Base-by-base conservation (phyloP, 1,140 invertebrate genomes). In the Drosophila mojavensis region DNA sequence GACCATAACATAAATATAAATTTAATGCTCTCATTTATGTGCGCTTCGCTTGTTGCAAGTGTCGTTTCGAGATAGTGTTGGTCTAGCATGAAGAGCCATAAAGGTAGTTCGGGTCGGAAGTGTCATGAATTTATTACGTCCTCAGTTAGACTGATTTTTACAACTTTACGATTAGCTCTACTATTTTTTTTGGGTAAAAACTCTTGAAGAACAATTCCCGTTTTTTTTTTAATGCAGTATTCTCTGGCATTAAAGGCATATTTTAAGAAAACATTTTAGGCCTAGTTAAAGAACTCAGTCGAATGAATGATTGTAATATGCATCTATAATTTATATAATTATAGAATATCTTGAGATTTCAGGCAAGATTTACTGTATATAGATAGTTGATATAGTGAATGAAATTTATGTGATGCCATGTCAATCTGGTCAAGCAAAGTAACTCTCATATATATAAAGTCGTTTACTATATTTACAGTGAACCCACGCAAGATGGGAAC, bases 11-110 rank as follows among this genome's bases (percentile, higher is more conserved):
- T 71, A 71, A 85, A 86, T 85, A 86, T 85, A 86, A 82, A 86
- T 76, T 76, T 69, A 41, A 54, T 78, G 79, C 62, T 69, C 82
- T 78, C 79, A 79, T 79, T 79, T 82, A 50, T 77, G 54, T 13
- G 62, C 43, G 72, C 79, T 72, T 86, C 64, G 79, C 53, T 80
- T 71, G 68, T 78, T 85, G 55, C 82, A 81, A 62, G 78, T 86
- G 73, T 68, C 83, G 79, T 77, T 82, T 78, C 28, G 58, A 7
- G 28, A 13, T 66, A 43, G 10, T 48, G 4, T 20, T 17, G 56
- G 26, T 67, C 15, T 60, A 30, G 5, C 28, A 36, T 47, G n/a
- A 15, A 50, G 26, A 36, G 26, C 61, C 50, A 26, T 39, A 55
- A 71, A 71, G 62, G 75, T 75, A 75, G 43, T 15, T 45, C 15